Conservation (phyloP, 2,888 invertebrate genomes). For the Pammene fasciana region DNA sequence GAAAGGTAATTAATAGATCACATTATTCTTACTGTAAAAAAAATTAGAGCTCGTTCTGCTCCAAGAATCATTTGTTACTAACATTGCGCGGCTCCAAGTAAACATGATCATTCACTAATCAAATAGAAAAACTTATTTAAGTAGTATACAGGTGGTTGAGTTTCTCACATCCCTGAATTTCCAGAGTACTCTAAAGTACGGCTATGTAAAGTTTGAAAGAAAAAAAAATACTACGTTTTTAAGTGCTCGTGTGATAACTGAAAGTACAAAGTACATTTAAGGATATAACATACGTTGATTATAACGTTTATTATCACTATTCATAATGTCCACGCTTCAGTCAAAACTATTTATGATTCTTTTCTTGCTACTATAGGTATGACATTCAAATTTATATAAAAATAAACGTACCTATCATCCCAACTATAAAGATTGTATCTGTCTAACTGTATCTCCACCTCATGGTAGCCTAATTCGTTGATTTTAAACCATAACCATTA, state of each 20-base stretch:
- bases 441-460: constrained; percentile 16
- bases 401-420: no score
- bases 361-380: no score
- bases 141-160: neutral
- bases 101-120: neutral
- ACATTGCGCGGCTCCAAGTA: neutral
- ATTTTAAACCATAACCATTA: constrained; percentile 24
- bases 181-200: no score
- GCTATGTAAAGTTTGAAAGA: neutral
- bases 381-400: no score
- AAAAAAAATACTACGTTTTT: no score
- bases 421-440: neutral
- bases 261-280: no score
- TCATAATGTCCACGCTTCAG: no score
- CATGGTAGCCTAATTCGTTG: constrained; percentile 20
- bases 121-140: neutral
- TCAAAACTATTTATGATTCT: no score
- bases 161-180: no score
- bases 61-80: constrained; percentile 16
- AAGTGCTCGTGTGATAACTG: no score
- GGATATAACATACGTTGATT: no score
- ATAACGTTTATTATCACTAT: no score
- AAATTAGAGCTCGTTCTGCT: constrained; percentile 9
- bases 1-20: constrained; percentile 74
- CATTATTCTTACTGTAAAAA: constrained; percentile 22